Percentiles rank a stretch among this genome's conserved stretches.
Evolutionary conservation across 2,888 invertebrate species (phyloP).

Genomic region (Bugulina stolonifera): DNA sequence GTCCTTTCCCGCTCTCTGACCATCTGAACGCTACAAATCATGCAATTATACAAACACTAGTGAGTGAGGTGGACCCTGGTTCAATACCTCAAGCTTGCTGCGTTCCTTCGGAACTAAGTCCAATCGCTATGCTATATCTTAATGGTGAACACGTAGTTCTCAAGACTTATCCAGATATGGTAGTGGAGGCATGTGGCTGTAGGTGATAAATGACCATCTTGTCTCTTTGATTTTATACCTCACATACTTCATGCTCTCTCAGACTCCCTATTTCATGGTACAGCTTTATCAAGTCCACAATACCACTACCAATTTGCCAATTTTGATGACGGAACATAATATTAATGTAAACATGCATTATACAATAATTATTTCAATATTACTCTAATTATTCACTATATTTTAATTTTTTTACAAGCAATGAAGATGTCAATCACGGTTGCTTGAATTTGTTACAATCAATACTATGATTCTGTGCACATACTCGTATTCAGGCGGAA

Average conservation of each 20-base stretch:
- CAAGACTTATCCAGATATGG: conserved; percentile 98
- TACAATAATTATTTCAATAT: too few species aligned
- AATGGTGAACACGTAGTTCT: conserved; percentile 90
- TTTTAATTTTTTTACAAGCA: neutral
- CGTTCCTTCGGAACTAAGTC: conserved; percentile 86
- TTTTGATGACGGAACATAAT: too few species aligned
- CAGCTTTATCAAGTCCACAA: conserved; percentile 21
- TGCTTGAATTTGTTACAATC: neutral
- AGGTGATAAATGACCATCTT: conserved; percentile 59
- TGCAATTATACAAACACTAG: conserved; percentile 93
- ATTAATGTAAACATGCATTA: too few species aligned
- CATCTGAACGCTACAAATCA: conserved; percentile 96
- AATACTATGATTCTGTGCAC: neutral
- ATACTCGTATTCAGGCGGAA: neutral
- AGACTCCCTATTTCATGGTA: neutral
- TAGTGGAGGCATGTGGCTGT: conserved; percentile 95
- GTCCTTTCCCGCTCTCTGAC: conserved; percentile 85
- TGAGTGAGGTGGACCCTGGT: conserved; percentile 84
- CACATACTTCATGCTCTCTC: neutral
- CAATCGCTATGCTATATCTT: conserved; percentile 92
- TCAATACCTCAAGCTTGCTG: conserved; percentile 93
- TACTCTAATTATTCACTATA: too few species aligned
- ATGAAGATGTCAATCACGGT: neutral
- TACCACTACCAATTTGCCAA: too few species aligned
- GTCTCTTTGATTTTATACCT: neutral